Evolutionary conservation across 2,888 invertebrate genomes (phyloP).

Genomic region (Pristionchus japonicus): DNA sequence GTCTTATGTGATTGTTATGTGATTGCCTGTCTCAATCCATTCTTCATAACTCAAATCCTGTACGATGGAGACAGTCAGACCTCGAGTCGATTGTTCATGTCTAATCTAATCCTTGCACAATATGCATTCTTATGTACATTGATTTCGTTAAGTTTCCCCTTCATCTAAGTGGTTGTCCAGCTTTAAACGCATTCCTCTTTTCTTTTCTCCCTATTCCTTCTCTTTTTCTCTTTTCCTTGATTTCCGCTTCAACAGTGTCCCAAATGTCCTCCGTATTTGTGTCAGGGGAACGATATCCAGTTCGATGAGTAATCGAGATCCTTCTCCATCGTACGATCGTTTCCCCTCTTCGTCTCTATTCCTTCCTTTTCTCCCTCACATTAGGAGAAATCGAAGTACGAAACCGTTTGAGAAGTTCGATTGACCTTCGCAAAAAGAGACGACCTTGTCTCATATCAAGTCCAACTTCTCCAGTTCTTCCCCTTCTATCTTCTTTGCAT

Average conservation of each 20-base stretch:
- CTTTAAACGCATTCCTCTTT: slow-evolving; percentile 24
- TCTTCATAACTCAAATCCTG: too few relatives aligned
- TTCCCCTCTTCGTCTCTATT: slow-evolving; percentile 20
- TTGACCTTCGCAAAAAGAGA: slow-evolving; percentile 25
- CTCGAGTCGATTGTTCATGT: too few relatives aligned
- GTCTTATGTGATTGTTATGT: slow-evolving; percentile 10
- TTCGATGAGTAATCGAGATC: slow-evolving; percentile 42
- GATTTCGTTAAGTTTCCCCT: slow-evolving; percentile 34
- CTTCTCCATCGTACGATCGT: background rate
- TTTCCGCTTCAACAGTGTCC: slow-evolving; percentile 34
- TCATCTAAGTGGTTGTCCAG: slow-evolving; percentile 15
- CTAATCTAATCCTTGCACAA: background rate
- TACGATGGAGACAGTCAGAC: too few relatives aligned
- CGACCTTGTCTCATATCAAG: slow-evolving; percentile 45
- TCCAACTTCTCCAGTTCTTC: background rate
- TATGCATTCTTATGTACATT: slow-evolving; percentile 32
- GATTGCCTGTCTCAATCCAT: background rate
- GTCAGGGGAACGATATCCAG: slow-evolving; percentile 39
- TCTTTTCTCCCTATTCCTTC: background rate
- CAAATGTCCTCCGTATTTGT: slow-evolving; percentile 34
- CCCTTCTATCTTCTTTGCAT: background rate
- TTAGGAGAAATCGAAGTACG: background rate
- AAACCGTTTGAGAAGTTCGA: slow-evolving; percentile 33
- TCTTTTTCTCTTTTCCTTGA: background rate
- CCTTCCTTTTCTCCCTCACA: background rate